phyloP scores from a whole-genome alignment of 2,113 vertebrate species.

The Crotalus helleri region DNA sequence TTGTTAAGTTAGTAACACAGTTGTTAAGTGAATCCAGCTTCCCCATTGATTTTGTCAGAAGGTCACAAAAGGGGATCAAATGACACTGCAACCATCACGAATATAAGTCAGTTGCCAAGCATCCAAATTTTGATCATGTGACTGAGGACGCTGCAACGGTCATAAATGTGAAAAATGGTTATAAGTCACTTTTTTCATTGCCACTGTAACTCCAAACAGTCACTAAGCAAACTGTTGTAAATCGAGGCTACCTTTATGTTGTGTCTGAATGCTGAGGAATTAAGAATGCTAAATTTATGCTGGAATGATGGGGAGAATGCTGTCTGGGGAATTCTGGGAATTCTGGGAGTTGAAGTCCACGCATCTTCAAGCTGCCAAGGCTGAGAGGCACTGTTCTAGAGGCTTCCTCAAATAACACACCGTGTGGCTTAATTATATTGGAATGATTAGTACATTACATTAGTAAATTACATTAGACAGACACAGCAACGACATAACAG shows the following conservation, averaged over 20 bases:
- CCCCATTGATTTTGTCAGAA: no score
- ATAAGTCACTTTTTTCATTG: not conserved
- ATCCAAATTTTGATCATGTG: no score
- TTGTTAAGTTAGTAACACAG: no score
- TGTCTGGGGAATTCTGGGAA: not conserved
- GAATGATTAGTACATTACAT: not conserved
- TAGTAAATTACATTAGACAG: not conserved
- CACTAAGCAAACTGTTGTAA: not conserved
- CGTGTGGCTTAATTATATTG: not conserved
- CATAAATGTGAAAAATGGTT: not conserved
- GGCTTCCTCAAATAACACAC: not conserved
- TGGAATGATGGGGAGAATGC: not conserved
- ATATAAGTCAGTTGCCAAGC: no score
- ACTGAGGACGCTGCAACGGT: no score
- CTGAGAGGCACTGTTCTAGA: not conserved
- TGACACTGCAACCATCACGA: no score
- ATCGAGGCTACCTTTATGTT: not conserved
- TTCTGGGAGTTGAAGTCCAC: not conserved
- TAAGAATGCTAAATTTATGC: not conserved
- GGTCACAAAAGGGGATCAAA: no score
- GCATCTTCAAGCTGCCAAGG: not conserved
- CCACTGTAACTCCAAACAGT: no score
- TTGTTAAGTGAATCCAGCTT: no score
- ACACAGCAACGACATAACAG: not conserved
- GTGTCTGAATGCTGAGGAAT: not conserved